Base-by-base conservation (phyloP, 2,113 vertebrate genomes). In the Scophthalmus maximus region DNA sequence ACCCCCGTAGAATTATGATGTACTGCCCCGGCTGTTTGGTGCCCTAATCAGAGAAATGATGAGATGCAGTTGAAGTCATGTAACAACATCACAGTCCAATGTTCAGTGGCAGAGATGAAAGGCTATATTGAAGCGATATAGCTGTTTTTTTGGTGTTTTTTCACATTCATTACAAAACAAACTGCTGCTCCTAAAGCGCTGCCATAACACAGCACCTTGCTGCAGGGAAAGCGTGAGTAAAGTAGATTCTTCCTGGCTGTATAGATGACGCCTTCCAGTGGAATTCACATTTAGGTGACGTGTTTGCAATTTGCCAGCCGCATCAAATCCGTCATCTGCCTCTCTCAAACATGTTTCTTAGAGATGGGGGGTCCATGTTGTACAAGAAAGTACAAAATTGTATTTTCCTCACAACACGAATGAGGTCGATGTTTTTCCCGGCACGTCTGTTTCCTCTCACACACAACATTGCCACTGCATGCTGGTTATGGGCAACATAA, bases 1-100 rank as follows among this genome's bases (percentile, higher is more conserved):
- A 78, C 62, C 53, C 42, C 53, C 1, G 15, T 36, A 81, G 86
- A 78, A 89, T 86, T 69, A 81, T 72, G 81, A 89, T 86, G 75
- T 49, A 76, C 64, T 40, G 68, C 55, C 68, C 27, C 9, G n/a
- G 65, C 63, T 76, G 58, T 84, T 81, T 11, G 38, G 32, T 56
- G 73, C 76, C 57, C 68, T 82, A 76, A 84, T 91, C 68, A 83
- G 40, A 73, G 65, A 51, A 68, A 78, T 69, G 59, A 80, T 87
- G 68, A 74, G 76, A 82, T 76, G 72, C 56, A 14, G 59, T 52
- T 34, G 68, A 85, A 73, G 79, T 65, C 67, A 53, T 60, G 71
- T 60, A 73, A 53, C 38, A 78, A 38, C 79, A 68, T 76, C 60
- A 29, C 68, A 47, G 70, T 38, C 22, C 52, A 23, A 63, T 78